Conservation (phyloP, 2,888 invertebrate genomes). For the Machimus atricapillus region DNA sequence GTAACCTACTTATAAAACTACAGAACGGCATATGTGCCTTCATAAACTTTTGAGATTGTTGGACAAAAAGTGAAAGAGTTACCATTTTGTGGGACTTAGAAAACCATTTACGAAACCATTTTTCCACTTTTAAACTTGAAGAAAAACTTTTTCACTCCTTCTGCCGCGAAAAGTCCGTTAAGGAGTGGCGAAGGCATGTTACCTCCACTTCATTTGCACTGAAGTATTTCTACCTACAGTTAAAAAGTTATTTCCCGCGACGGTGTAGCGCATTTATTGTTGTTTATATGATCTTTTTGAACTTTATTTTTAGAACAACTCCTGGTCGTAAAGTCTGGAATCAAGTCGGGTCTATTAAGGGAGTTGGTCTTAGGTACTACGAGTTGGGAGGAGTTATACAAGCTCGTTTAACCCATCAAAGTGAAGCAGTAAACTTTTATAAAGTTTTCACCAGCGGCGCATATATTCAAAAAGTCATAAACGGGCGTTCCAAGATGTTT, state of each 20-base stretch:
- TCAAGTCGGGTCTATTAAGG: neutral
- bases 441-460: neutral
- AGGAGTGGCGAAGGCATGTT: neutral
- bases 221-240: constrained; percentile 1
- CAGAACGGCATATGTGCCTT: neutral
- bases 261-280: neutral
- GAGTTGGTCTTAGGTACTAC: neutral
- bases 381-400: neutral
- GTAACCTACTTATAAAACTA: neutral
- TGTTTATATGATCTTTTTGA: constrained; percentile 3
- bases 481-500: neutral
- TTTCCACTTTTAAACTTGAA: neutral
- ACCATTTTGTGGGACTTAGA: neutral
- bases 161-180: neutral
- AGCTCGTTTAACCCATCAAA: constrained; percentile 3
- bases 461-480: neutral
- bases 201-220: constrained; percentile 14
- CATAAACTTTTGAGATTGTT: neutral
- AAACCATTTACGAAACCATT: constrained; percentile 2
- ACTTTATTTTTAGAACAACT: neutral
- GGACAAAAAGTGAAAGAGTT: neutral
- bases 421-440: constrained; percentile 7
- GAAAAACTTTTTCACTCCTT: neutral
- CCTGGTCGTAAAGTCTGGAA: neutral
- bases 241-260: constrained; percentile 7